Evolutionary conservation across 2,888 invertebrate species (phyloP), one percentile per base, ranked within the genome.

Genomic region (Aphrophora alni): DNA sequence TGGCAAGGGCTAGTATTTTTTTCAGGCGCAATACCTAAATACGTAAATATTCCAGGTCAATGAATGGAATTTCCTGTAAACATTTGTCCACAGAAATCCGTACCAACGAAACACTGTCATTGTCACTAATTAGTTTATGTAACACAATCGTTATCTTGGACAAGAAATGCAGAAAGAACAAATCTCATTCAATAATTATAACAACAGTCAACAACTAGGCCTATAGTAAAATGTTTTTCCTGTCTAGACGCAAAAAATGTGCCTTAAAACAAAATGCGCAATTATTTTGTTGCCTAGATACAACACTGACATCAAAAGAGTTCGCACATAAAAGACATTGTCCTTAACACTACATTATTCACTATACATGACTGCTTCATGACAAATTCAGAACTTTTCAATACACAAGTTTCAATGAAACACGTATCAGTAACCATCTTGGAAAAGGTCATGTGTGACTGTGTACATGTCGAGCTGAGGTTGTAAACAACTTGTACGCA

Each of bases 401-500:
- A 77, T 80, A 68, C 84, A 83, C 85, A 84, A 85, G 83, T 83
- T 81, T 80, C 78, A 78, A 82, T 77, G 80, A 83, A 84, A 84
- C 83, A 84, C 83, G 82, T 84, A 84, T 84, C 82, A 84, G 85
- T 84, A 84, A 85, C 85, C 86, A 87, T 87, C 86, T 86, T 86
- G 85, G 86, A 87, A 86, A 87, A 87, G 87, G 86, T 87, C 87
- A 87, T 87, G 87, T 86, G 86, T 86, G 86, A 84, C 83, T 85
- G 83, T 84, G 83, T 84, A 84, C 83, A 84, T 83, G 85, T 82
- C 82, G 82, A 78, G 82, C 82, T 82, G 81, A 87, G 88, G 80
- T 80, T 89, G 89, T 90, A 90, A 90, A 90, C 90, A 90, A 90
- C 86, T 85, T 87, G 83, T 83, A 88, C 89, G 89, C 89, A 89